Evolutionary conservation across 2,888 invertebrate genomes (phyloP).

Genomic region (Hyppa rectilinea): DNA sequence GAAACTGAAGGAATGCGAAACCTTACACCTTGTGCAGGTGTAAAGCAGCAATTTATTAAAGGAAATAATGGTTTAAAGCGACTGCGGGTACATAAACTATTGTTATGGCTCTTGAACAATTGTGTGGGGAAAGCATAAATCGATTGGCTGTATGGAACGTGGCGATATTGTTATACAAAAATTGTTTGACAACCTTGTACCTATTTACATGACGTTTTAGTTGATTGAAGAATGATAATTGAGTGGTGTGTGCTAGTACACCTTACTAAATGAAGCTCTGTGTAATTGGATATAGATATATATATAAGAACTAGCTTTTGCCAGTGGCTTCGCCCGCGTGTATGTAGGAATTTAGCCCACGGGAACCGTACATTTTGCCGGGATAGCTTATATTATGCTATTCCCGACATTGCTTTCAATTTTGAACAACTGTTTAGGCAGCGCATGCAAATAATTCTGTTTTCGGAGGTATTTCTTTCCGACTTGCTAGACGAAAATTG

Average conservation of each 20-base stretch:
- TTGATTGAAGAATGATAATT: background rate
- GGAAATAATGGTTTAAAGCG: conserved; percentile 59
- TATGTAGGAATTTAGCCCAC: no score
- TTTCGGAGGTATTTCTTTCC: no score
- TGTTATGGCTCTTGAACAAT: conserved; percentile 48
- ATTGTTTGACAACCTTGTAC: background rate
- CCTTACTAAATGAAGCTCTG: no score
- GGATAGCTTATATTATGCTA: no score
- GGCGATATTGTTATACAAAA: conserved; percentile 27
- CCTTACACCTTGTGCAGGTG: conserved; percentile 61
- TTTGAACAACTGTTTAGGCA: no score
- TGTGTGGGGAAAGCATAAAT: conserved; percentile 21
- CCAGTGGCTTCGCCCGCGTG: no score
- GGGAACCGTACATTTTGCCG: no score
- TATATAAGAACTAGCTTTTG: no score
- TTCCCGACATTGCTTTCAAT: no score
- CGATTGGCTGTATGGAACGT: conserved; percentile 10
- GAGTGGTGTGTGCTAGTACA: background rate
- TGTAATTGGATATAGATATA: background rate
- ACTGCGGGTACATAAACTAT: conserved; percentile 50
- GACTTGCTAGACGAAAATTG: no score
- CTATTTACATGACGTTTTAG: background rate
- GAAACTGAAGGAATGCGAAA: conserved; percentile 69
- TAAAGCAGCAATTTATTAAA: conserved; percentile 58
- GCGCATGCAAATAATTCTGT: no score